Evolutionary conservation across 2,113 vertebrate species (phyloP), one percentile per base, ranked within the genome.

Genomic region (Serinus canaria): DNA sequence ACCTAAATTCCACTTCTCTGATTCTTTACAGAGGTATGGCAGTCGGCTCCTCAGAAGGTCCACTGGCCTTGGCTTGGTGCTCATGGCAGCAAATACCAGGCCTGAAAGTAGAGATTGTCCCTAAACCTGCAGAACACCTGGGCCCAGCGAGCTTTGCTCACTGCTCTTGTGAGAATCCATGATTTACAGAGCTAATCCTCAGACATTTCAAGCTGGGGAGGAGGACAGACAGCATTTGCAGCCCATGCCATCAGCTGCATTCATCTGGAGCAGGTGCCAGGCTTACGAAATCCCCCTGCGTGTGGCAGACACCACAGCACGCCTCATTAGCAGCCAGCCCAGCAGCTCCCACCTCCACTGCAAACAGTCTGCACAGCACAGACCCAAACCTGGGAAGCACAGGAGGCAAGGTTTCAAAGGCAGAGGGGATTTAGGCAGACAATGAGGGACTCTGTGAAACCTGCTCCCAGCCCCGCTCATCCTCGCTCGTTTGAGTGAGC

Each of bases 201-300:
- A 92, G 91, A 89, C 88, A 39, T 96, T 96, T 96, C 94, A 74
- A 93, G 80, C 84, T 84, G 94, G 46, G 93, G 39, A 39, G 39
- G 83, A 78, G 87, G 95, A 94, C 2, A 90, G 92, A 96, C 72
- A 67, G 33, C 44, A 75, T 92, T 95, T 96, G 72, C 60, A 96
- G 94, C 73, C 95, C 25, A 56, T 98, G 96, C 98, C 96, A 97
- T 98, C 96, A 93, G 63, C 85, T 91, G 93, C 90, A 95, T 93
- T 95, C 92, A 97, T 96, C 49, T 73, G 96, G 92, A 97, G 9
- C 89, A 85, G 90, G 93, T 95, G 93, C 94, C 91, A 73, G 28
- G 93, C 92, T 73, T 64, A 96, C 64, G 91, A 92, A 97, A 97
- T 53, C 73, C 93, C 95, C 62, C 75, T 67, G 94, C 88, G 86